These are phyloP conservation scores for Baryphthengus martii DNA, from an alignment of 2,113 vertebrate species.

Conservation along the genomic window DNA sequence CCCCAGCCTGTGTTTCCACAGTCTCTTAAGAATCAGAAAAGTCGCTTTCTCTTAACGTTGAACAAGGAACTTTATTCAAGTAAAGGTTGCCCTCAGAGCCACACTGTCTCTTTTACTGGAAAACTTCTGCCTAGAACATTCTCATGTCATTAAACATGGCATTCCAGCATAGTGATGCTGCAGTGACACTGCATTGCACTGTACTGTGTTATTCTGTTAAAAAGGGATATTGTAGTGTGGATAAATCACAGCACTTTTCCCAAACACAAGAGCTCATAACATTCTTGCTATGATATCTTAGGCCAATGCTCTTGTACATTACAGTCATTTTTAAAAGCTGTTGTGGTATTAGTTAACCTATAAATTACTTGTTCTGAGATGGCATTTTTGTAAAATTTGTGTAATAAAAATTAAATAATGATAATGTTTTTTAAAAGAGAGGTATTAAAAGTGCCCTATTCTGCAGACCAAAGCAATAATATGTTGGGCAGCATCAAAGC, in stretches of 20 bases:
- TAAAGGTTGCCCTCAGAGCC: not conserved
- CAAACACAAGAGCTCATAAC: not conserved
- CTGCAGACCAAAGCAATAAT: conserved; percentile 32
- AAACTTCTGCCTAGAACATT: not conserved
- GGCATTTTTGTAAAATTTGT: not conserved
- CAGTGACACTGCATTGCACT: not conserved
- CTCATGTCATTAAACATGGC: not conserved
- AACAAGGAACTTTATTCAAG: not conserved
- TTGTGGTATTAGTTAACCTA: conserved; percentile 13
- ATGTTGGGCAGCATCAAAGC: conserved; percentile 31
- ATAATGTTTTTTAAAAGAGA: conserved; percentile 30
- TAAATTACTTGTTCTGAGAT: not conserved
- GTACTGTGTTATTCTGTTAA: not conserved
- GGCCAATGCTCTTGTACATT: conserved; percentile 3
- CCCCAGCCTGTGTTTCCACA: not conserved
- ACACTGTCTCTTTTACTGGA: not conserved
- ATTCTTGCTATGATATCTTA: not conserved
- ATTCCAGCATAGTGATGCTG: not conserved
- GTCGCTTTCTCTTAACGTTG: not conserved
- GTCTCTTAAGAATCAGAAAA: not conserved
- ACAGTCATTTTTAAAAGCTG: conserved; percentile 19
- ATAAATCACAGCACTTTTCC: not conserved
- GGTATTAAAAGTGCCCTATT: not conserved
- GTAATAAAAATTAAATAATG: conserved; percentile 48
- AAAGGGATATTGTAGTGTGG: not conserved